These are phyloP conservation scores for Pseudomyrmex flavicornis DNA, from an alignment of 1,140 invertebrate genomes.

Conservation along the genomic window DNA sequence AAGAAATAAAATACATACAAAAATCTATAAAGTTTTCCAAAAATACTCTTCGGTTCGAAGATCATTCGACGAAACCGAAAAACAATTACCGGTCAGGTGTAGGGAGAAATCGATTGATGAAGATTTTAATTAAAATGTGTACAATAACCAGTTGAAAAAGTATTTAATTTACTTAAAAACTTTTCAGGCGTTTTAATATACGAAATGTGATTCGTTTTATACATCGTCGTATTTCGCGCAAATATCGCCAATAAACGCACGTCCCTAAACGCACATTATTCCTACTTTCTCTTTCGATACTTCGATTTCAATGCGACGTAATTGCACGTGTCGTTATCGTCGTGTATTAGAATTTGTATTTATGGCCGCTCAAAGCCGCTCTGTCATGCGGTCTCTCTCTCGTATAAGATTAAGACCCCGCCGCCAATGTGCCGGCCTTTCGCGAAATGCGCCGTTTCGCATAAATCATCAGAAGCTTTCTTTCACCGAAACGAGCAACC, in stretches of 20 bases:
- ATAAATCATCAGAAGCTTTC: conserved; percentile 48
- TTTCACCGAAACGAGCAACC: conserved; percentile 38
- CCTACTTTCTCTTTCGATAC: conserved; percentile 67
- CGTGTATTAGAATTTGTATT: conserved; percentile 47
- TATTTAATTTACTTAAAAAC: neutral
- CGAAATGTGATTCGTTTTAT: too few species aligned
- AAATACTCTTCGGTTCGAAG: too few species aligned
- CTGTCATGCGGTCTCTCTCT: neutral
- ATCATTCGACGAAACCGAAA: neutral
- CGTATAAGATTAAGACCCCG: conserved; percentile 31
- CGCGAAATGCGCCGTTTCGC: conserved; percentile 39
- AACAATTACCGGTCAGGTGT: neutral
- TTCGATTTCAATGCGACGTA: conserved; percentile 15
- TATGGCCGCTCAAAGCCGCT: conserved; percentile 19
- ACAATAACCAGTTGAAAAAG: neutral
- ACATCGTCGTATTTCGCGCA: conserved; percentile 32
- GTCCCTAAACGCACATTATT: conserved; percentile 40
- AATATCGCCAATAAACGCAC: neutral
- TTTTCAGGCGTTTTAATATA: neutral
- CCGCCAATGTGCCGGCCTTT: conserved; percentile 17
- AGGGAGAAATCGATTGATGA: neutral
- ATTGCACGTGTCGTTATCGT: conserved; percentile 29
- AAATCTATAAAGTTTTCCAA: neutral
- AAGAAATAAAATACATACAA: neutral
- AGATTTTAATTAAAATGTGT: too few species aligned